Percentiles rank a stretch among this genome's conserved stretches.
Evolutionary conservation across 1,140 invertebrate species (phyloP).

Genomic region (Colletes gigas): DNA sequence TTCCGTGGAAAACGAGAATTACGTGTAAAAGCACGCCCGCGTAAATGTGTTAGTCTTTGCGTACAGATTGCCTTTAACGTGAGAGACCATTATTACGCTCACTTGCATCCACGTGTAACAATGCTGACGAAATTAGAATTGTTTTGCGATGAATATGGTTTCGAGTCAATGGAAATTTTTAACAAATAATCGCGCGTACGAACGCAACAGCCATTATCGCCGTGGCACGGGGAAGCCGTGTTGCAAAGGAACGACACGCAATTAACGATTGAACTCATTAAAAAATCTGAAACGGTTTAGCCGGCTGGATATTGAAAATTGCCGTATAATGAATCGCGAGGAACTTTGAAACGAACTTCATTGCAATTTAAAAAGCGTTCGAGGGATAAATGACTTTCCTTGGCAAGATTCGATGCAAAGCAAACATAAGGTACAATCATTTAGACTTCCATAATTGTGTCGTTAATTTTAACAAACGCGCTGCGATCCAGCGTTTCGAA

Average conservation of each 20-base stretch:
- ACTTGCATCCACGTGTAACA: no score
- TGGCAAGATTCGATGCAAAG: background rate
- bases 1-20: background rate
- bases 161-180: background rate
- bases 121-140: background rate
- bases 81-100: background rate
- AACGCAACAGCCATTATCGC: background rate
- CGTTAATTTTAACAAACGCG: conserved; percentile 8
- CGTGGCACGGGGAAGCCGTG: background rate
- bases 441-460: background rate
- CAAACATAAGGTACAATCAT: background rate
- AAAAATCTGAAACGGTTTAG: background rate
- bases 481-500: background rate
- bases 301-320: conserved; percentile 7
- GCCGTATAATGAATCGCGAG: background rate
- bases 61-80: background rate
- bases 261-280: conserved; percentile 14
- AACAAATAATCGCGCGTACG: background rate
- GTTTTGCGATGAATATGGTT: background rate
- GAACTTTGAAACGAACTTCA: conserved; percentile 5
- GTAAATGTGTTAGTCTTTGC: background rate
- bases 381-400: background rate
- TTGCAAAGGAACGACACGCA: background rate
- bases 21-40: background rate
- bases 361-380: background rate